A percentile compares a stretch with the other conserved stretches of the same genome.
These are phyloP conservation scores for Anolis apletophallus DNA, from an alignment of 2,797 vertebrate species.

Conservation along the genomic window DNA sequence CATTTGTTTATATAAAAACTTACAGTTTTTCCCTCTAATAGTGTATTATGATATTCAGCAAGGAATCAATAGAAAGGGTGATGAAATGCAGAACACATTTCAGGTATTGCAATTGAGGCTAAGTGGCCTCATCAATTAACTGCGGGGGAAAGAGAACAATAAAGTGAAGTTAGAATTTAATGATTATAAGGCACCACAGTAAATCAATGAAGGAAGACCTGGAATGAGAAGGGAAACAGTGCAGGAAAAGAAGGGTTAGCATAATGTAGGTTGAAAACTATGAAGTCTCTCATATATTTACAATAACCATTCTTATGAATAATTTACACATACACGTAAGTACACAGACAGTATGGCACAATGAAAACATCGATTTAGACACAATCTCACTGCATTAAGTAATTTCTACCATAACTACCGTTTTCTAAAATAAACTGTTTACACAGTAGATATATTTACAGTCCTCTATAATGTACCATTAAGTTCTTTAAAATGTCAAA, in stretches of 20 bases:
- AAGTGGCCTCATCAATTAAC: constrained; percentile 7
- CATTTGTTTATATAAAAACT: constrained; percentile 18
- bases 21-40: neutral
- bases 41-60: neutral
- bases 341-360: no score
- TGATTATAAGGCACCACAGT: neutral
- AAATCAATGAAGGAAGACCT: neutral
- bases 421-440: no score
- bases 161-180: neutral
- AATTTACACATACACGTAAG: no score
- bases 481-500: no score
- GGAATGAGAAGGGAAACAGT: neutral
- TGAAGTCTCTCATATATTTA: neutral
- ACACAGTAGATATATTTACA: no score
- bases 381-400: no score
- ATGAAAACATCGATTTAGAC: no score
- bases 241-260: neutral
- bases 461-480: no score
- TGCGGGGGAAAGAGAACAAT: neutral
- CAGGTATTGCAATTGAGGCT: neutral
- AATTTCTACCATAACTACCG: no score
- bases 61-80: constrained; percentile 2
- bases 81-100: constrained; percentile 1
- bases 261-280: neutral
- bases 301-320: no score